These are phyloP conservation scores for Mesochorus sp. DNA, from an alignment of 2,888 invertebrate genomes.

Conservation along the genomic window DNA sequence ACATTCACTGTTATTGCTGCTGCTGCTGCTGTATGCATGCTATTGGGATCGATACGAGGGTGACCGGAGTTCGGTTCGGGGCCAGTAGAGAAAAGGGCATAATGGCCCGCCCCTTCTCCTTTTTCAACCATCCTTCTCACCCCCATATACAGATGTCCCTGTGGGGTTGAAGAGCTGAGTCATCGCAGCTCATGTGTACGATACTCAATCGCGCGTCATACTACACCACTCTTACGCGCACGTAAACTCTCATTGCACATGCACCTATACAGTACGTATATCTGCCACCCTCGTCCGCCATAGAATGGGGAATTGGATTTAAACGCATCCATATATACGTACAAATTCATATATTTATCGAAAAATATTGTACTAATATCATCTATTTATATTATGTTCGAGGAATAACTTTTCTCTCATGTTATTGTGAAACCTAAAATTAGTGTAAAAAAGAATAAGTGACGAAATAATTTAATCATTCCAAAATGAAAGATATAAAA, in stretches of 20 bases:
- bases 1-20: conserved; percentile 27
- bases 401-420: too few species aligned
- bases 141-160: conserved; percentile 31
- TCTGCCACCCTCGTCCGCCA: not conserved
- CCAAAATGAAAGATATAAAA: too few species aligned
- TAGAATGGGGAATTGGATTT: conserved; percentile 33
- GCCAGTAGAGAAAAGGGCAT: conserved; percentile 69
- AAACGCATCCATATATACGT: not conserved
- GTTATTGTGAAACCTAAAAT: too few species aligned
- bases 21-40: conserved; percentile 54
- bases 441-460: too few species aligned
- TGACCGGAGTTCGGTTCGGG: conserved; percentile 64
- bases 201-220: conserved; percentile 77
- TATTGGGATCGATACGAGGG: conserved; percentile 61
- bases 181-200: conserved; percentile 73
- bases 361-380: not conserved
- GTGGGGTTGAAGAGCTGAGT: conserved; percentile 74
- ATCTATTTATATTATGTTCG: not conserved
- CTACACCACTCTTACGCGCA: conserved; percentile 66
- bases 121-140: conserved; percentile 23
- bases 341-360: conserved; percentile 4
- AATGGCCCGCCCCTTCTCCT: conserved; percentile 67
- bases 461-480: too few species aligned
- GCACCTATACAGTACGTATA: not conserved
- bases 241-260: conserved; percentile 48